These are phyloP conservation scores for Eutolmus rufibarbis DNA, from an alignment of 2,888 invertebrate species.

Conservation along the genomic window DNA sequence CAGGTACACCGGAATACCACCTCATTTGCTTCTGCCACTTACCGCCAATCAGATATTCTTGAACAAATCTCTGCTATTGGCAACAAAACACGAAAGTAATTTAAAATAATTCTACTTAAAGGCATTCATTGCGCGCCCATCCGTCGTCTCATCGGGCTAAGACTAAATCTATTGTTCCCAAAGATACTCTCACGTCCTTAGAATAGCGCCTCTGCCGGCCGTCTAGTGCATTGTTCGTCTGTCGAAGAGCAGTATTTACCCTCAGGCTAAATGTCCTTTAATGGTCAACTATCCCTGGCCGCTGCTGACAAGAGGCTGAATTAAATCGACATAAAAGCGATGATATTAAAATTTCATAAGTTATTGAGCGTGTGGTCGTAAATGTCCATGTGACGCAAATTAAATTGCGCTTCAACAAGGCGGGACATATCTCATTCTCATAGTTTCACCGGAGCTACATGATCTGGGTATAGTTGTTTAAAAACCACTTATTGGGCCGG, in stretches of 20 bases:
- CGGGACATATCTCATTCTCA: not conserved
- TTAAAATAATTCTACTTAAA: slow-evolving; percentile 35
- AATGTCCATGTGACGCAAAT: not conserved
- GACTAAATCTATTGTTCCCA: not conserved
- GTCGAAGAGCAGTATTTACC: not conserved
- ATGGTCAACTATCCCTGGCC: slow-evolving; percentile 3
- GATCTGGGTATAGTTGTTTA: not conserved
- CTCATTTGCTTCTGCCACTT: slow-evolving; percentile 9
- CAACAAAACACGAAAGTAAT: slow-evolving; percentile 24
- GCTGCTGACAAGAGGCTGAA: not conserved
- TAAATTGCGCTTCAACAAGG: not conserved
- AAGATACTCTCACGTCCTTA: not conserved
- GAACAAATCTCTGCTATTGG: slow-evolving; percentile 24
- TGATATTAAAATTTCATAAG: slow-evolving; percentile 18
- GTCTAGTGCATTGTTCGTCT: not conserved
- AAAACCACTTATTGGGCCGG: not conserved
- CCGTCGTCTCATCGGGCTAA: not conserved
- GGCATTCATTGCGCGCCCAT: not conserved
- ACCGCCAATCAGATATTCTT: slow-evolving; percentile 24
- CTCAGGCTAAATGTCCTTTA: not conserved
- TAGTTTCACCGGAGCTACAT: not conserved
- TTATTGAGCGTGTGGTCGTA: not conserved
- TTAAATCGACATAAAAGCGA: slow-evolving; percentile 17
- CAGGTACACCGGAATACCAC: not conserved
- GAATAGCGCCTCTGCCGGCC: not conserved